Evolutionary conservation across 2,113 vertebrate species (phyloP), one percentile per base, ranked within the genome.

Genomic region (Ageneiosus marmoratus): DNA sequence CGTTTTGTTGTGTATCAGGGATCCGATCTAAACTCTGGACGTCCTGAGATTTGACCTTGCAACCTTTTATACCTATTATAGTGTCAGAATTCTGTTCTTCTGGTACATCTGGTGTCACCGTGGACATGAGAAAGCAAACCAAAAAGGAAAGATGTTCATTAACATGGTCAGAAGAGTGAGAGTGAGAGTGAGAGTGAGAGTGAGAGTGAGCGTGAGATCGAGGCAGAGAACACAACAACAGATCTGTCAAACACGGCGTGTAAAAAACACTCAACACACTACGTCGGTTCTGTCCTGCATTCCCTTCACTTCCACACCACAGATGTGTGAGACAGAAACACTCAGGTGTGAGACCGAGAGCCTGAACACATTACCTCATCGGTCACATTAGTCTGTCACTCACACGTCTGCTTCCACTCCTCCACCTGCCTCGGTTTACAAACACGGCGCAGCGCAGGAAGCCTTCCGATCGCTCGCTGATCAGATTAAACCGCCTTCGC

Each of bases 401-500:
- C 84, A 75, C 24, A 48, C 27, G 29, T 6, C 67, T 44, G 9
- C 51, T 48, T 41, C 48, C 53, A 20, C 41, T 29, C 79, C 82
- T 69, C 37, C 51, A 2, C 27, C 53, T 60, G 44, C 67, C 46
- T 37, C 60, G 58, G 87, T 84, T 86, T 77, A 82, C 79, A 70
- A 70, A 84, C 79, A 86, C 12, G 46, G 11, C 41, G 58, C 75
- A n/a, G 60, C 72, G 76, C 69, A 27, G 69, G 83, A 87, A 67
- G 58, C 56, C 3, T 51, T 84, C 79, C 12, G 84, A 79, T 88
- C 82, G 77, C 56, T 46, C 70, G 27, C 29, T 73, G 83, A 86
- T 82, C 53, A 70, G 85, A 87, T 87, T 79, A 86, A 86, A 37
- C 74, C 53, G 80, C 41, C 53, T 60, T 67, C 34, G 41, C 79